Conservation (phyloP, 2,113 vertebrate species). For the Lasiurus borealis region DNA sequence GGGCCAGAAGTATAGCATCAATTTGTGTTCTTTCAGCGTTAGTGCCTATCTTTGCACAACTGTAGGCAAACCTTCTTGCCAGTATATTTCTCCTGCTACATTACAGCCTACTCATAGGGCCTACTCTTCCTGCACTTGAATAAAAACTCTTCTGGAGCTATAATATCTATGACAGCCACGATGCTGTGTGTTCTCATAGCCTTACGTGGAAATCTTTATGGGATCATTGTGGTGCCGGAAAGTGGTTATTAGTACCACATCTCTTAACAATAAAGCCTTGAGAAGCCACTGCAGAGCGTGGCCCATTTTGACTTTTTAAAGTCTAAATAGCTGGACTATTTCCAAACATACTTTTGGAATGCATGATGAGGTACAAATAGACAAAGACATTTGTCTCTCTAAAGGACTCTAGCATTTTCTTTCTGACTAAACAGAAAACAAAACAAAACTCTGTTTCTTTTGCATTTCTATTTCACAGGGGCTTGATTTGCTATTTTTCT, state of each 20-base stretch:
- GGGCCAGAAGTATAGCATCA: fast-evolving
- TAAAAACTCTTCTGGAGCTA: constrained; percentile 63
- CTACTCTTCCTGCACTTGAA: background rate
- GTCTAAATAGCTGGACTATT: background rate
- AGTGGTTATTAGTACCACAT: constrained; percentile 67
- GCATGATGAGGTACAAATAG: background rate
- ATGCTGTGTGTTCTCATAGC: background rate
- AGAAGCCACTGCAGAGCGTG: constrained; percentile 67
- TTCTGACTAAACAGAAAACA: background rate
- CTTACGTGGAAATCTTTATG: constrained; percentile 70
- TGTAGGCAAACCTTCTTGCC: background rate
- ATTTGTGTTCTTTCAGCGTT: background rate
- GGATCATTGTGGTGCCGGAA: constrained; percentile 60
- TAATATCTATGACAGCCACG: constrained; percentile 53
- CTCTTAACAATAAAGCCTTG: constrained; percentile 73
- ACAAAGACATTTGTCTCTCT: background rate
- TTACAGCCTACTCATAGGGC: constrained; percentile 13
- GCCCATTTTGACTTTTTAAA: background rate
- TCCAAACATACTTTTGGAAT: constrained; percentile 12
- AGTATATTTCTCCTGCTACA: background rate
- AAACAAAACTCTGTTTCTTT: background rate
- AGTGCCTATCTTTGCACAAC: constrained; percentile 13
- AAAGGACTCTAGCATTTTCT: background rate
- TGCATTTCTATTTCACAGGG: background rate
- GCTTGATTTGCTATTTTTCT: background rate